Evolutionary conservation across 2,888 invertebrate genomes (phyloP).

Genomic region (Erebia epiphron): DNA sequence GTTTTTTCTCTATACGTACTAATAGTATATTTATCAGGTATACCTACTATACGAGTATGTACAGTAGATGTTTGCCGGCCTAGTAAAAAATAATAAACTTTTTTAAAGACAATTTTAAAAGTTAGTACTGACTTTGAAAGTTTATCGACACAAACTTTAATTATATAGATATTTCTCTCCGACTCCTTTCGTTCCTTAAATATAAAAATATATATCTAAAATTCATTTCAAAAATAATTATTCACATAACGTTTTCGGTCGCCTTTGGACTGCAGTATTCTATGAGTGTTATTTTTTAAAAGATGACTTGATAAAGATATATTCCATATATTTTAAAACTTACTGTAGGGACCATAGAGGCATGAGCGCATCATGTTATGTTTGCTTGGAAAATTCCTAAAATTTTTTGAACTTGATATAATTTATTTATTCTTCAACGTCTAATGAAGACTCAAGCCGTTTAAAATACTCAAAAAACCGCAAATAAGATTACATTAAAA

Average conservation of each 20-base stretch:
- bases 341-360: constrained; percentile 78
- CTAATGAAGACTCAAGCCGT: background rate
- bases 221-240: background rate
- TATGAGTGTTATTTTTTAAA: background rate
- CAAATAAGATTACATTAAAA: too few relatives aligned
- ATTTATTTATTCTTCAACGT: background rate
- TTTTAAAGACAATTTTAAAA: background rate
- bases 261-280: constrained; percentile 12
- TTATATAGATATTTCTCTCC: background rate
- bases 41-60: too few relatives aligned
- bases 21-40: background rate
- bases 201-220: background rate
- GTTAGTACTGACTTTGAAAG: background rate
- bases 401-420: background rate
- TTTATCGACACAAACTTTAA: too few relatives aligned
- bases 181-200: background rate
- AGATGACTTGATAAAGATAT: constrained; percentile 47
- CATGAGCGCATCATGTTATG: constrained; percentile 50
- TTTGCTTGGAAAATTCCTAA: constrained; percentile 47
- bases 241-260: constrained; percentile 3
- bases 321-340: constrained; percentile 58
- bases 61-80: constrained; percentile 25
- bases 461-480: too few relatives aligned
- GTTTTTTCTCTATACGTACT: background rate
- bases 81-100: background rate